These are phyloP conservation scores for Crotalus horridus DNA, from an alignment of 2,113 vertebrate species.

Conservation along the genomic window DNA sequence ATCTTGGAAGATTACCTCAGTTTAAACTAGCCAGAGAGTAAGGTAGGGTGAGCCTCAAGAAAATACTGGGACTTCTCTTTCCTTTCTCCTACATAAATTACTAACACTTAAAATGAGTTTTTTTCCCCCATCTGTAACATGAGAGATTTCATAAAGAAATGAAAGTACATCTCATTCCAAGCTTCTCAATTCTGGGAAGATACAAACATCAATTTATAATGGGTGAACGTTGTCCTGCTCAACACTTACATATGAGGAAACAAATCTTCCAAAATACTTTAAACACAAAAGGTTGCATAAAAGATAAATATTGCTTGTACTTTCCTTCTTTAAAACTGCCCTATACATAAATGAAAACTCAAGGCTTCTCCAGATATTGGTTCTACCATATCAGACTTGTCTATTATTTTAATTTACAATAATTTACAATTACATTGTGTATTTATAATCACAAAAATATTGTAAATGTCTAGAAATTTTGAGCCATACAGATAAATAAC, in stretches of 20 bases:
- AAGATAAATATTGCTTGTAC: not conserved
- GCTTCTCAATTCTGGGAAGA: not conserved
- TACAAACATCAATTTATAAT: not conserved
- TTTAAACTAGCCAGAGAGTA: not conserved
- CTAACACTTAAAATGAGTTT: not conserved
- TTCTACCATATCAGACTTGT: not conserved
- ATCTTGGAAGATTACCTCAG: not conserved
- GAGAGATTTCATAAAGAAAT: not conserved
- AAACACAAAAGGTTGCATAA: not conserved
- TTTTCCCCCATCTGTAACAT: not conserved
- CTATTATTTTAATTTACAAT: not conserved
- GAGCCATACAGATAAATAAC: not conserved
- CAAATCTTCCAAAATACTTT: not conserved
- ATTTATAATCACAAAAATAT: not conserved
- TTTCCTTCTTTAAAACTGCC: not conserved
- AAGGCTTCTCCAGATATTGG: not conserved
- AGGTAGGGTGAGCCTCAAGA: not conserved
- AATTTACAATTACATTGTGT: not conserved
- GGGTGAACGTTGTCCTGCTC: not conserved
- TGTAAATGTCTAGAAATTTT: not conserved
- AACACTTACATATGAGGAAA: not conserved
- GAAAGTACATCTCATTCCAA: not conserved
- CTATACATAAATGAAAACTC: not conserved
- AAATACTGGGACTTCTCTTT: not conserved
- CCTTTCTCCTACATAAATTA: not conserved